Conservation (phyloP, 2,113 vertebrate species). For the Cromileptes altivelis region DNA sequence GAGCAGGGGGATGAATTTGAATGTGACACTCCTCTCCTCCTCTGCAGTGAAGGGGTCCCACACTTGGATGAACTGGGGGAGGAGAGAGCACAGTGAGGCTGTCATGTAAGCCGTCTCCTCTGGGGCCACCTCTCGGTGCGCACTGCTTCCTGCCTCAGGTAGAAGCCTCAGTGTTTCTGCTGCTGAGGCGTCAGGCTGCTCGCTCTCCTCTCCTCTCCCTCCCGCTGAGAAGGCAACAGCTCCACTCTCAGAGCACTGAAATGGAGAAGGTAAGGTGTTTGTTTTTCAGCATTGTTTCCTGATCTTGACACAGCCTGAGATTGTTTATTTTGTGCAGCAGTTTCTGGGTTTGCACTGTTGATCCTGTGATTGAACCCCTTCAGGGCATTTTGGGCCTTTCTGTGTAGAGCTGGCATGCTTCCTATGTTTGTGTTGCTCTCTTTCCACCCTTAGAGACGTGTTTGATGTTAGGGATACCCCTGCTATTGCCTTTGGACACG, state of each 20-base stretch:
- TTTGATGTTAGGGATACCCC: constrained; percentile 6
- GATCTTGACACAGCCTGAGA: constrained; percentile 10
- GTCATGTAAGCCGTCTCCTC: constrained; percentile 79
- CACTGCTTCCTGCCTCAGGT: constrained; percentile 83
- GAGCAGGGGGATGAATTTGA: constrained; percentile 69
- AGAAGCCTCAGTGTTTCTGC: constrained; percentile 73
- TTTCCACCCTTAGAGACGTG: background rate
- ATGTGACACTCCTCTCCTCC: constrained; percentile 66
- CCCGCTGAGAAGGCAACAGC: constrained; percentile 57
- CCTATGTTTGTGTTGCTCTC: constrained; percentile 32
- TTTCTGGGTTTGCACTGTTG: constrained; percentile 31
- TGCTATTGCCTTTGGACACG: constrained; percentile 3
- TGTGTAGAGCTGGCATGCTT: constrained; percentile 21
- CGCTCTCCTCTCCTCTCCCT: constrained; percentile 60
- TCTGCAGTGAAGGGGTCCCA: constrained; percentile 71
- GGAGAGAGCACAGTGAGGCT: constrained; percentile 74
- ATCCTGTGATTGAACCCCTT: constrained; percentile 19
- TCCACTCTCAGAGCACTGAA: constrained; percentile 51
- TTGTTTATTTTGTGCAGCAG: constrained; percentile 40
- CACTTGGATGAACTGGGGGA: constrained; percentile 79
- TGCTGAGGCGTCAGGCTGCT: constrained; percentile 59
- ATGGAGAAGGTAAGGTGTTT: constrained; percentile 87
- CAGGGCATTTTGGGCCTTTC: constrained; percentile 14
- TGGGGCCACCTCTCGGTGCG: constrained; percentile 74
- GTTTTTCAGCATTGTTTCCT: constrained; percentile 20